A percentile compares a stretch with the other conserved stretches of the same genome.
Evolutionary conservation across 1,140 invertebrate species (phyloP).

Genomic region (Batillaria attramentaria): DNA sequence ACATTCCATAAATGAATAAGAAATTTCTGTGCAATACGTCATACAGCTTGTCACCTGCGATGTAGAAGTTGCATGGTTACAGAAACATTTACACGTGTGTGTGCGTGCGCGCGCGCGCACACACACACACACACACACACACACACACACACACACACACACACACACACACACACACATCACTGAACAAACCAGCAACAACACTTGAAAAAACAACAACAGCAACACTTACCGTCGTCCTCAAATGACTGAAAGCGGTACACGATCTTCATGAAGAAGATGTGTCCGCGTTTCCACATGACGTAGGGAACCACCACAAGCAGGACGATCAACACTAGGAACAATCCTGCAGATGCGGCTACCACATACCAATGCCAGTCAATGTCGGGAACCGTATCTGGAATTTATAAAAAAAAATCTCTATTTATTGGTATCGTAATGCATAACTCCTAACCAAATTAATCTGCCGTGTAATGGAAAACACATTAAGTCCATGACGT

Average conservation of each 20-base stretch:
- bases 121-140: conserved; percentile 12
- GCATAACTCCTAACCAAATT: not conserved
- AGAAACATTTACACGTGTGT: not conserved
- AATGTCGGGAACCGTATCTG: not conserved
- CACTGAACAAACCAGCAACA: too few relatives aligned
- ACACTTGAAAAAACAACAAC: too few relatives aligned
- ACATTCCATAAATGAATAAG: not conserved
- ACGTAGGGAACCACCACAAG: conserved; percentile 35
- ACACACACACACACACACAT: not conserved
- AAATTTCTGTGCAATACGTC: not conserved
- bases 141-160: not conserved
- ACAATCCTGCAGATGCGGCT: conserved; percentile 3
- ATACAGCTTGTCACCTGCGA: not conserved
- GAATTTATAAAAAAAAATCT: not conserved
- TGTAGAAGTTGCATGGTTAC: not conserved
- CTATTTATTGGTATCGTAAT: not conserved
- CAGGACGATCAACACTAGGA: conserved; percentile 28
- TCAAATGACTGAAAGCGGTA: conserved; percentile 39
- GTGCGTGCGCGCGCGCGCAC: not conserved
- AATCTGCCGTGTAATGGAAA: not conserved
- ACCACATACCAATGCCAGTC: conserved; percentile 33
- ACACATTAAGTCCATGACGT: not conserved
- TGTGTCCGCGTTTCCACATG: conserved; percentile 30
- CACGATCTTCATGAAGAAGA: conserved; percentile 37
- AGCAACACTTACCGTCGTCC: conserved; percentile 30